Percentiles rank a stretch among this genome's conserved stretches.
phyloP scores from a whole-genome alignment of 2,797 vertebrate species.

The Lycodopsis pacificus region DNA sequence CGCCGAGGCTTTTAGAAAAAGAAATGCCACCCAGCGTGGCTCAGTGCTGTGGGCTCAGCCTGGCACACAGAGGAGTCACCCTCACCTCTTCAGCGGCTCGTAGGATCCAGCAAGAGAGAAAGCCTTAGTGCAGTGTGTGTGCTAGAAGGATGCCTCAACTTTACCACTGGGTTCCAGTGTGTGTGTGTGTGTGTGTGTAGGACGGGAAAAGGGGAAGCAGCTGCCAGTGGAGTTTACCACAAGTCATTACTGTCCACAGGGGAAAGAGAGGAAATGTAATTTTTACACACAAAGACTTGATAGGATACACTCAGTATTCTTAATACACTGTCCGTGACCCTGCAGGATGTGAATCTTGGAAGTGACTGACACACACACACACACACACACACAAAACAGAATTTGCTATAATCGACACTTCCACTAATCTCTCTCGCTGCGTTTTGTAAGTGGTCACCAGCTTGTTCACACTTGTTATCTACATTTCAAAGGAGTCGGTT shows the following conservation, averaged over 20 bases:
- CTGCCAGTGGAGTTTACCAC: slow-evolving; percentile 75
- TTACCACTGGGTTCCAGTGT: slow-evolving; percentile 48
- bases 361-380: slow-evolving; percentile 14
- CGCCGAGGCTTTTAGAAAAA: neutral
- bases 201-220: slow-evolving; percentile 78
- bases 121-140: slow-evolving; percentile 9
- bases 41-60: slow-evolving; percentile 34
- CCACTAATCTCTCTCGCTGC: slow-evolving; percentile 19
- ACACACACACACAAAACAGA: slow-evolving; percentile 14
- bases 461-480: neutral
- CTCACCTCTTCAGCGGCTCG: slow-evolving; percentile 31
- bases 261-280: slow-evolving; percentile 80
- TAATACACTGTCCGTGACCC: slow-evolving; percentile 77
- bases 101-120: slow-evolving; percentile 32
- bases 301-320: slow-evolving; percentile 62
- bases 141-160: slow-evolving; percentile 58
- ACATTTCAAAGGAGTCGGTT: slow-evolving; percentile 15
- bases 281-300: slow-evolving; percentile 64
- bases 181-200: slow-evolving; percentile 22
- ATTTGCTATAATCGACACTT: slow-evolving; percentile 41
- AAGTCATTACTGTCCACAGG: slow-evolving; percentile 69
- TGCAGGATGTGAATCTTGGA: slow-evolving; percentile 60
- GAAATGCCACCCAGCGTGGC: neutral
- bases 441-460: slow-evolving; percentile 2
- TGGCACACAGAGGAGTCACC: slow-evolving; percentile 58